Base-by-base conservation (phyloP, 2,113 vertebrate species). In the Rhadina sibilatrix region DNA sequence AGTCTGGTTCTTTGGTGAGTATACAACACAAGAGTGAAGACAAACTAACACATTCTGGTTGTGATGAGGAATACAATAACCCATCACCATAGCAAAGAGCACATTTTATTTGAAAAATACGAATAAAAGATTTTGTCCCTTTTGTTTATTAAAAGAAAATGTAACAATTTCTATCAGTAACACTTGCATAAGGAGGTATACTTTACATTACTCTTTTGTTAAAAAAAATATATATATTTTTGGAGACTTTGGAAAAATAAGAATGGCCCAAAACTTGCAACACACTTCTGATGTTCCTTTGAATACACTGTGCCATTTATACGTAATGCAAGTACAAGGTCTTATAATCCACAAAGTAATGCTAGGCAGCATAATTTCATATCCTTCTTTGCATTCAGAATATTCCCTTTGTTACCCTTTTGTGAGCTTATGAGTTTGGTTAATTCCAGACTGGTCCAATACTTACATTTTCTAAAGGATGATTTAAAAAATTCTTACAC, bases 231-330 rank as follows among this genome's bases (percentile, higher is more conserved):
- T 77, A 95, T 66, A 80, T 95, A n/a, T 93, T 57, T 96, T 96
- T 94, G 11, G 80, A 95, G 92, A 95, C 93, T 97, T 96, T 95
- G 94, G 88, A 97, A 97, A 96, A 96, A 93, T 95, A 97, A 94
- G 83, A 84, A 95, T 87, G 91, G 88, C 75, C 93, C 93, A 91
- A 93, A 92, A 91, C 50, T 94, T 90, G 80, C 57, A 91, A 86
- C 68, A 44, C n/a, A 5, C 20, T 96, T 54, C 59, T 76, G 60
- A 76, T 71, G 31, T 72, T 97, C 68, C 82, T 91, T 71, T 92
- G 56, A 97, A 96, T 80, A 37, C 44, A 86, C 33, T 53, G 52
- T 90, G 61, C 35, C 92, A 59, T 69, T 80, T 91, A 38, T 52
- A 87, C 18, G 33, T 90, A 49, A 77, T 75, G 42, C 63, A 83